Evolutionary conservation across 2,888 invertebrate genomes (phyloP).

Genomic region (Synanthedon tipuliformis): DNA sequence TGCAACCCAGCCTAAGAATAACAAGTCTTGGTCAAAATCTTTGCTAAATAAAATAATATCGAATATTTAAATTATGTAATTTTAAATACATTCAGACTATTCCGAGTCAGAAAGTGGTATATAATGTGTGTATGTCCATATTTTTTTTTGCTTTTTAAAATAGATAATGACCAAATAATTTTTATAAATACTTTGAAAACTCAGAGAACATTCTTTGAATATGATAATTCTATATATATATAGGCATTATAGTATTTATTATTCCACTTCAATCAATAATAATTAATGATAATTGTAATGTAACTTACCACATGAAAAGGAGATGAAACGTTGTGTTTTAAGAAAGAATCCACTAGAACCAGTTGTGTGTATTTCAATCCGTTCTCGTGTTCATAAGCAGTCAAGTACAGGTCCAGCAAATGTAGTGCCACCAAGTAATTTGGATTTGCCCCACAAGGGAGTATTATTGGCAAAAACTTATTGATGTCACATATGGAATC

Average conservation of each 20-base stretch:
- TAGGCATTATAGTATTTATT: neutral
- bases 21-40: no score
- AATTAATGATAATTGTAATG: neutral
- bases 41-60: no score
- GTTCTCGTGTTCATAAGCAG: conserved; percentile 58
- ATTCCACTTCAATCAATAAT: neutral
- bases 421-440: conserved; percentile 62
- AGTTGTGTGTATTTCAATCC: conserved; percentile 50
- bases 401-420: conserved; percentile 65
- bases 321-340: conserved; percentile 75
- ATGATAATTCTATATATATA: neutral
- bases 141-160: no score
- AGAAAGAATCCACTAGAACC: conserved; percentile 54
- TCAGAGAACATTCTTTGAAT: neutral
- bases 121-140: no score
- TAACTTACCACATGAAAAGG: conserved; percentile 74
- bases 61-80: no score
- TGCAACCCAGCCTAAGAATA: no score
- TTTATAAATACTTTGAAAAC: no score
- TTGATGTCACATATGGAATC: conserved; percentile 55
- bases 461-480: conserved; percentile 43
- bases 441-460: conserved; percentile 54
- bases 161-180: no score
- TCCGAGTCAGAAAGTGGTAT: no score
- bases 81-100: no score